Conservation (phyloP, 1,140 invertebrate species). For the Musca domestica region DNA sequence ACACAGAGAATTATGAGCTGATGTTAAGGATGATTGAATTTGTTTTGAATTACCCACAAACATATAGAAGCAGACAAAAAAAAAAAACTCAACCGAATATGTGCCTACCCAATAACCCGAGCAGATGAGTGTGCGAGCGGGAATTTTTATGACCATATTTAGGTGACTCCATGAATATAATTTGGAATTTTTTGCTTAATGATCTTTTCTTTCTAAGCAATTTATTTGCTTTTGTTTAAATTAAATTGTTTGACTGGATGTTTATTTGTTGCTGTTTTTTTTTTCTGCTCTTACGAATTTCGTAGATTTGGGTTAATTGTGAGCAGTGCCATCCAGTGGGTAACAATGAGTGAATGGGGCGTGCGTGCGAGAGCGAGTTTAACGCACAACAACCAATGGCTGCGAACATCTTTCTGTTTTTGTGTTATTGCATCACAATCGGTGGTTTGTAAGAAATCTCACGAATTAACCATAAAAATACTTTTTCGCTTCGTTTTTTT, state of each 20-base stretch:
- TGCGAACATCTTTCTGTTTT: not conserved
- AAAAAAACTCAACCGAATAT: too few species aligned
- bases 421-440: not conserved
- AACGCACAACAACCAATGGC: not conserved
- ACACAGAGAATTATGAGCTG: too few species aligned
- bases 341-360: not conserved
- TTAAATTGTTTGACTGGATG: too few species aligned
- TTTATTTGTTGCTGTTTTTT: not conserved
- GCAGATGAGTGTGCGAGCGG: not conserved
- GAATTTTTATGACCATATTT: constrained; percentile 20
- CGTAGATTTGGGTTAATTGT: constrained; percentile 13
- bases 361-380: not conserved
- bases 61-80: too few species aligned
- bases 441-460: constrained; percentile 17
- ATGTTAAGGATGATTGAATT: too few species aligned
- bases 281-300: not conserved
- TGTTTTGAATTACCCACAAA: too few species aligned
- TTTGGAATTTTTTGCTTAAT: not conserved
- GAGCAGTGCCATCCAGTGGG: constrained; percentile 1
- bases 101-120: not conserved
- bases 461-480: constrained; percentile 22
- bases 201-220: too few species aligned
- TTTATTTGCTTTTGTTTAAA: too few species aligned
- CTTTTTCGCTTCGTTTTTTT: not conserved
- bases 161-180: constrained; percentile 10